These are phyloP conservation scores for Nomada ferruginata DNA, from an alignment of 2,888 invertebrate species.

Conservation along the genomic window DNA sequence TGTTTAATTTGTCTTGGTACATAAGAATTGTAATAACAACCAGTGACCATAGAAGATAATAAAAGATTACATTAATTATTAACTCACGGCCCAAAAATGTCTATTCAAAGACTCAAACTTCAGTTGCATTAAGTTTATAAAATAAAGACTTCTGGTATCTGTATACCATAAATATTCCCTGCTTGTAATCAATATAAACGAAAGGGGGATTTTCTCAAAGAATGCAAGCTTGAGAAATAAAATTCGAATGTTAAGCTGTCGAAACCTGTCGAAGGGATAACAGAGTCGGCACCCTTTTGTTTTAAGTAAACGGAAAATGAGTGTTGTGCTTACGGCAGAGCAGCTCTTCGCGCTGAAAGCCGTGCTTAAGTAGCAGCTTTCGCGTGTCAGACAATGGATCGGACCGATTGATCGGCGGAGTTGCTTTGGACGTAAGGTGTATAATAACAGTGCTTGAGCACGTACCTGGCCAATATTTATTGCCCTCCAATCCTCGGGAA, in stretches of 20 bases:
- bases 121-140: too few species aligned
- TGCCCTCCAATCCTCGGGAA: constrained; percentile 27
- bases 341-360: constrained; percentile 56
- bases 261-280: constrained; percentile 40
- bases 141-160: too few species aligned
- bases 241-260: constrained; percentile 25
- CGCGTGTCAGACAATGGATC: constrained; percentile 66
- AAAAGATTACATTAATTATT: too few species aligned
- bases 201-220: too few species aligned
- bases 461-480: constrained; percentile 64
- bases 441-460: constrained; percentile 65
- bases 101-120: too few species aligned
- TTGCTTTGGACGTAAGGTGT: constrained; percentile 65
- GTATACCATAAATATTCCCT: too few species aligned
- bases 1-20: too few species aligned
- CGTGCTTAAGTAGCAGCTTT: constrained; percentile 67
- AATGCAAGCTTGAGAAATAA: too few species aligned
- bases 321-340: constrained; percentile 45
- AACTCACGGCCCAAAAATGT: too few species aligned
- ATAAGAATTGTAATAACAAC: too few species aligned
- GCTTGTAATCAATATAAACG: too few species aligned
- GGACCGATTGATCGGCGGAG: constrained; percentile 65
- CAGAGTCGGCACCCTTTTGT: constrained; percentile 35
- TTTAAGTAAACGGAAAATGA: constrained; percentile 56
- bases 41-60: too few species aligned